phyloP scores from a whole-genome alignment of 2,113 vertebrate genomes.

The Nothocercus julius region DNA sequence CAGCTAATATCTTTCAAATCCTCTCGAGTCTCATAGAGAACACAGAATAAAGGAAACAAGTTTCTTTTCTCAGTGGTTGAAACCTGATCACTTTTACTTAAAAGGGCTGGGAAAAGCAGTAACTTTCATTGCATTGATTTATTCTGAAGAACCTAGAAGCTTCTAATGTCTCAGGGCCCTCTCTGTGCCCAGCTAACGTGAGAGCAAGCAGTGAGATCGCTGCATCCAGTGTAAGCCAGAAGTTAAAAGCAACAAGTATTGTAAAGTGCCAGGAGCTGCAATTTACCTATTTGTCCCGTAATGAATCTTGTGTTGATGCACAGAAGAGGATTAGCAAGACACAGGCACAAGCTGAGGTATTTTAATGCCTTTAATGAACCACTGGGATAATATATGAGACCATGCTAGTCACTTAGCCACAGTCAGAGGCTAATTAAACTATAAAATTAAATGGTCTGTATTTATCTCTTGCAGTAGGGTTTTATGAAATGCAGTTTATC shows the following conservation, averaged over 20 bases:
- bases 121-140: neutral
- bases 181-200: neutral
- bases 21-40: slow-evolving; percentile 15
- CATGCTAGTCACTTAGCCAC: neutral
- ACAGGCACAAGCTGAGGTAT: neutral
- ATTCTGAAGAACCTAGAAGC: neutral
- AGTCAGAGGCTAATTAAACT: neutral
- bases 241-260: slow-evolving; percentile 9
- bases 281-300: neutral
- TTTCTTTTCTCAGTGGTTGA: neutral
- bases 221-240: neutral
- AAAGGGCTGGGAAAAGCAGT: neutral
- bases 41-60: slow-evolving; percentile 11
- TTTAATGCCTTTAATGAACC: neutral
- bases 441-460: neutral
- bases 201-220: neutral
- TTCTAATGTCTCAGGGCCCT: neutral
- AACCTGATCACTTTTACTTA: slow-evolving; percentile 4
- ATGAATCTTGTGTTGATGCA: neutral
- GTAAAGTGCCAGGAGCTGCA: neutral
- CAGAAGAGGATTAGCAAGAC: neutral
- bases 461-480: neutral
- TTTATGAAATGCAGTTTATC: neutral
- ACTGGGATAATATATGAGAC: neutral
- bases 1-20: slow-evolving; percentile 31